A percentile compares a stretch with the other conserved stretches of the same genome.
Evolutionary conservation across 2,888 invertebrate genomes (phyloP).

Genomic region (Anticlea derivata): DNA sequence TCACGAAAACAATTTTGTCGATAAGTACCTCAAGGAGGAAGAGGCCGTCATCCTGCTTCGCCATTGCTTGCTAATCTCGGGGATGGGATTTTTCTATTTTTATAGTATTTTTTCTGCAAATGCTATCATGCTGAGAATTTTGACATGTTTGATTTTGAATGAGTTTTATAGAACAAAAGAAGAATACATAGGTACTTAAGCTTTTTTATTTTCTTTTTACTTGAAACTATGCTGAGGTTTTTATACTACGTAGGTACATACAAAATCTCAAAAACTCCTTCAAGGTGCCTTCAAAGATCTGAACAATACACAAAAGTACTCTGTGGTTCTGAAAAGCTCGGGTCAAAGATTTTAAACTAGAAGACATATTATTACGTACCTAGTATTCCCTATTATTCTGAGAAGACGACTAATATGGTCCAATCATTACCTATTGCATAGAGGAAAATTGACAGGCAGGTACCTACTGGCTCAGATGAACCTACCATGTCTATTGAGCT

Average conservation of each 20-base stretch:
- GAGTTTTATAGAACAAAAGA: constrained; percentile 26
- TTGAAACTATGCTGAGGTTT: not conserved
- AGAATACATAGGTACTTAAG: no score
- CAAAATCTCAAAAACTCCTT: not conserved
- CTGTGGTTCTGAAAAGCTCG: no score
- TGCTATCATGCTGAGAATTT: constrained; percentile 31
- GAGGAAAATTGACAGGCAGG: no score
- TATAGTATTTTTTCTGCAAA: constrained; percentile 27
- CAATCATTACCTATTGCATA: no score
- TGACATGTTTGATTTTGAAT: constrained; percentile 25
- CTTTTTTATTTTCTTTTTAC: not conserved
- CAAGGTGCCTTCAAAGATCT: no score
- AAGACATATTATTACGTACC: no score
- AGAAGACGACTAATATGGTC: no score
- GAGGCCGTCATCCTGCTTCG: constrained; percentile 81
- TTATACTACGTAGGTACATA: not conserved
- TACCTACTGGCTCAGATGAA: no score
- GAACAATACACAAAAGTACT: no score
- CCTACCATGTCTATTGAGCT: no score
- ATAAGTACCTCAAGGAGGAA: constrained; percentile 87
- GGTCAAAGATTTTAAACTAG: no score
- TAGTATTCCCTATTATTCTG: no score
- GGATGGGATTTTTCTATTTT: constrained; percentile 63
- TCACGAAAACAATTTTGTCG: constrained; percentile 73
- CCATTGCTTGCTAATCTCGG: constrained; percentile 52